Conservation (phyloP, 2,113 vertebrate species). For the Pollimyrus isidori region DNA sequence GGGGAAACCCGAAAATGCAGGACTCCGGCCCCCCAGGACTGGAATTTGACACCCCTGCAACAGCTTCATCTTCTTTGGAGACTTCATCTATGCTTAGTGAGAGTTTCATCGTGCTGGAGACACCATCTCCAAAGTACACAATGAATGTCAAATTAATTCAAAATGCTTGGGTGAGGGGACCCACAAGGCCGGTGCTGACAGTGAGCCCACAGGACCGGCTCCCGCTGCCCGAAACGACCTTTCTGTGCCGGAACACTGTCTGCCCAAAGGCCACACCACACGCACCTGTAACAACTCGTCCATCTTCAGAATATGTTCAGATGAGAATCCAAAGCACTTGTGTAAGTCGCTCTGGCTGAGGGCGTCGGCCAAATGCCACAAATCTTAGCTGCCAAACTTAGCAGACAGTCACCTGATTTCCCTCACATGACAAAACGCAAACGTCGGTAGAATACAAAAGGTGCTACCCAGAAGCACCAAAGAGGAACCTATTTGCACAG, state of each 20-base stretch:
- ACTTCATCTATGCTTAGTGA: neutral
- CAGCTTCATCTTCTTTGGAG: neutral
- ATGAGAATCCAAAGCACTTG: no score
- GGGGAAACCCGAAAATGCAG: no score
- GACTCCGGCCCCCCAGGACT: no score
- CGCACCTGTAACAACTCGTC: neutral
- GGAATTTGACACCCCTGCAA: neutral
- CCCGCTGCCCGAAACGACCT: neutral
- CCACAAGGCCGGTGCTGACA: neutral
- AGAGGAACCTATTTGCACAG: neutral
- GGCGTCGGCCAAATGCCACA: no score
- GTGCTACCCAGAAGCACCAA: neutral
- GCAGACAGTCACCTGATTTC: neutral
- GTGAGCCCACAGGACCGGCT: neutral
- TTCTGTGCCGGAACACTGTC: neutral
- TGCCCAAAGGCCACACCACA: neutral
- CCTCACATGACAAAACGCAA: neutral
- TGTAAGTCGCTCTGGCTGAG: no score
- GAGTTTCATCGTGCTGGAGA: neutral
- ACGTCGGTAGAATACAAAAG: neutral
- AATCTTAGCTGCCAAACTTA: neutral
- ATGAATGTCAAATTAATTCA: neutral
- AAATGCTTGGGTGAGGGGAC: neutral
- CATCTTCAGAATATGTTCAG: neutral
- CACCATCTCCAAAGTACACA: neutral